Percentiles rank a stretch among this genome's conserved stretches.
phyloP scores from a whole-genome alignment of 1,140 invertebrate genomes.

The Polyergus mexicanus region DNA sequence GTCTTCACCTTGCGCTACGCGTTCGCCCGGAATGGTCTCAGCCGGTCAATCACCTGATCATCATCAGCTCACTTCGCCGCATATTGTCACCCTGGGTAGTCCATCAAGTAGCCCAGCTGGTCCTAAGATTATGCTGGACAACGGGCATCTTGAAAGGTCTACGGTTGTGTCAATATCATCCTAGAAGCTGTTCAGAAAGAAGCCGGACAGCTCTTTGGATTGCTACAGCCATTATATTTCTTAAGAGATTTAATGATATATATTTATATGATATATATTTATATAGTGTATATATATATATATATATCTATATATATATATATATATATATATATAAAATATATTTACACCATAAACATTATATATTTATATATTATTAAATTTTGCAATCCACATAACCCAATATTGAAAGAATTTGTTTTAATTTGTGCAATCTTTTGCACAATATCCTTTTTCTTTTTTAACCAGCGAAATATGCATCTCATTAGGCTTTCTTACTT shows the following conservation, averaged over 20 bases:
- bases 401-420: no score
- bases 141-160: constrained; percentile 79
- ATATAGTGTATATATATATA: no score
- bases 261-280: no score
- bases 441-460: neutral
- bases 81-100: constrained; percentile 81
- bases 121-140: constrained; percentile 77
- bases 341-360: no score
- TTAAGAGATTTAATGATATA: no score
- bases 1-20: constrained; percentile 78
- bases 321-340: no score
- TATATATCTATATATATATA: no score
- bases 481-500: neutral
- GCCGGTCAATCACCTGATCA: constrained; percentile 82
- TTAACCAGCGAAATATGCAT: neutral
- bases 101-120: constrained; percentile 72
- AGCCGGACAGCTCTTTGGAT: no score
- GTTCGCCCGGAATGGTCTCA: constrained; percentile 80
- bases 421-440: no score
- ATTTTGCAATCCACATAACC: no score
- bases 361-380: no score
- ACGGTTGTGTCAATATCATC: constrained; percentile 83
- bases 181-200: constrained; percentile 58
- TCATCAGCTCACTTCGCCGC: constrained; percentile 80
- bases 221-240: no score